A percentile compares a stretch with the other conserved stretches of the same genome.
These are phyloP conservation scores for Coccyzus lansbergi DNA, from an alignment of 2,797 vertebrate genomes.

Conservation along the genomic window DNA sequence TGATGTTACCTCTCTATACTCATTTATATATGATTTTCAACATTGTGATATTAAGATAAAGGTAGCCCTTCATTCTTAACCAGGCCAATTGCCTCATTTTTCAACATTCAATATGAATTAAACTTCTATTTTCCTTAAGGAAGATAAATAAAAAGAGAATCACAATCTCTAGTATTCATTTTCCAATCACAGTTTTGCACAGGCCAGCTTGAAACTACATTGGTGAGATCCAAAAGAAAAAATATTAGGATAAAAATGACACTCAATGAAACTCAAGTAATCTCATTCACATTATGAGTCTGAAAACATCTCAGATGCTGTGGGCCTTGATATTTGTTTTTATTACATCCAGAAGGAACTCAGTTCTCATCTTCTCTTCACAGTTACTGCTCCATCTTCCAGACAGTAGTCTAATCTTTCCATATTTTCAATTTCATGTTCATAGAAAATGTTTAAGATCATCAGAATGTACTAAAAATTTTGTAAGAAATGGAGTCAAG, in stretches of 20 bases:
- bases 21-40: not conserved
- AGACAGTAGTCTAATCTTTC: not conserved
- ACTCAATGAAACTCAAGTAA: not conserved
- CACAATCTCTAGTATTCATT: not conserved
- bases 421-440: not conserved
- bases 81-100: not conserved
- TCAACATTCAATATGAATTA: not conserved
- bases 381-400: not conserved
- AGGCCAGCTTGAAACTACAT: not conserved
- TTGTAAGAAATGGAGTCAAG: not conserved
- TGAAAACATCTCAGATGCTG: not conserved
- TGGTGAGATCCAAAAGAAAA: not conserved
- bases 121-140: not conserved
- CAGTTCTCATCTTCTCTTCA: not conserved
- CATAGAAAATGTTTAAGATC: not conserved
- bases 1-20: not conserved
- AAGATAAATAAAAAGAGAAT: not conserved
- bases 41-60: not conserved
- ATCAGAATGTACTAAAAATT: not conserved
- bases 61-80: not conserved
- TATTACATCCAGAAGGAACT: not conserved
- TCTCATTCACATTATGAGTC: fast-evolving
- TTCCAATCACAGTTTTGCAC: not conserved
- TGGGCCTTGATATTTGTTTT: not conserved
- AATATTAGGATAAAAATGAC: not conserved